phyloP scores from a whole-genome alignment of 2,888 invertebrate genomes.

The Trissolcus brochymenae region DNA sequence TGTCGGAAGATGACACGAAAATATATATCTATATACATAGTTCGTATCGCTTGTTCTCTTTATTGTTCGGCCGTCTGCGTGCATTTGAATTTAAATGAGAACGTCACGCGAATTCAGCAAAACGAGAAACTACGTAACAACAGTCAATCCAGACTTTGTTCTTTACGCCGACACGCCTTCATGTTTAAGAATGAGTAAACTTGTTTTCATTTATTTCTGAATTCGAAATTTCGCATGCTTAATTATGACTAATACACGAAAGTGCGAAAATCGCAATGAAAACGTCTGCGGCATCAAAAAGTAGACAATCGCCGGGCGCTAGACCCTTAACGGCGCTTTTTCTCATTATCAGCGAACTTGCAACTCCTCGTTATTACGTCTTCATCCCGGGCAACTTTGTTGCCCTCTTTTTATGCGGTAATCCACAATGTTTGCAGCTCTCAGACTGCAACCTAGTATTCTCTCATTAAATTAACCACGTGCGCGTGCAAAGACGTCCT shows the following conservation, averaged over 20 bases:
- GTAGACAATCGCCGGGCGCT: slow-evolving; percentile 10
- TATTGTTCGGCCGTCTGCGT: slow-evolving; percentile 14
- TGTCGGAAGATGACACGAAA: no score
- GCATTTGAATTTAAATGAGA: slow-evolving; percentile 42
- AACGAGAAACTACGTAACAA: slow-evolving; percentile 27
- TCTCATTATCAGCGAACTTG: slow-evolving; percentile 41
- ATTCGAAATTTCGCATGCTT: slow-evolving; percentile 1
- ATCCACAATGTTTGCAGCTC: slow-evolving; percentile 35
- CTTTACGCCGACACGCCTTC: slow-evolving; percentile 6
- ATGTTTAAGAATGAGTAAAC: neutral
- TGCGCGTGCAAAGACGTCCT: slow-evolving; percentile 45
- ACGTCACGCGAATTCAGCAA: slow-evolving; percentile 27
- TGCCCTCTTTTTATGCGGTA: slow-evolving; percentile 43
- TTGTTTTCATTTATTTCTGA: neutral
- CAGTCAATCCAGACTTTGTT: slow-evolving; percentile 33
- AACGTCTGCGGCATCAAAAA: neutral
- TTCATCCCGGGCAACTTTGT: slow-evolving; percentile 43
- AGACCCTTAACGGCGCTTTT: slow-evolving; percentile 28
- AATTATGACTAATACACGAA: neutral
- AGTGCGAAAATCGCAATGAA: slow-evolving; percentile 14
- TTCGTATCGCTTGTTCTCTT: slow-evolving; percentile 13
- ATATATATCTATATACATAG: slow-evolving; percentile 6
- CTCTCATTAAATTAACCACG: slow-evolving; percentile 46
- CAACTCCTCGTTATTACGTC: slow-evolving; percentile 44
- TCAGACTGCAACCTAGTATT: slow-evolving; percentile 23